These are phyloP conservation scores for Spea multiplicata DNA, from an alignment of 2,113 vertebrate genomes.

Conservation along the genomic window DNA sequence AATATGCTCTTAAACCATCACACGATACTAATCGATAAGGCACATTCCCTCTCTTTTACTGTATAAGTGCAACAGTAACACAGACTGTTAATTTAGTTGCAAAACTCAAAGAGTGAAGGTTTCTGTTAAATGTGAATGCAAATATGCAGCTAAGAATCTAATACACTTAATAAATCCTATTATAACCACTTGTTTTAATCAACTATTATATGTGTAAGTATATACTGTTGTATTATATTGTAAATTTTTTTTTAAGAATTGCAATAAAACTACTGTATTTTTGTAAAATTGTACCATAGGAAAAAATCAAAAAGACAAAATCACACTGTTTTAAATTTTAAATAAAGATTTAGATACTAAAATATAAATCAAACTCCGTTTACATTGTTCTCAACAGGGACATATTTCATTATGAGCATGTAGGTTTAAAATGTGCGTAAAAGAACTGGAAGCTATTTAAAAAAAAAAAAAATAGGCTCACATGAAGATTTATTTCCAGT, in stretches of 20 bases:
- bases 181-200: slow-evolving; percentile 56
- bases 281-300: slow-evolving; percentile 73
- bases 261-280: slow-evolving; percentile 72
- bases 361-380: slow-evolving; percentile 9
- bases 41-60: slow-evolving; percentile 21
- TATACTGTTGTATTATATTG: slow-evolving; percentile 67
- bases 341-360: background rate
- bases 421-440: background rate
- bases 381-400: background rate
- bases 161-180: slow-evolving; percentile 12
- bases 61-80: slow-evolving; percentile 1
- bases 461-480: background rate
- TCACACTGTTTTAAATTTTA: slow-evolving; percentile 45
- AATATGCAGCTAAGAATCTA: slow-evolving; percentile 25
- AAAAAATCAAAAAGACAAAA: slow-evolving; percentile 65
- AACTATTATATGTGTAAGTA: slow-evolving; percentile 50
- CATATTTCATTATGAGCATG: background rate
- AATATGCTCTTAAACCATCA: background rate
- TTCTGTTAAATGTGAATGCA: slow-evolving; percentile 39
- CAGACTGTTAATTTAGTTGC: background rate
- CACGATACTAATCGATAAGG: background rate
- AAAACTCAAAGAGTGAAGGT: background rate
- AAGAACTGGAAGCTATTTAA: background rate
- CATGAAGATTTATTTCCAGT: slow-evolving; percentile 6
- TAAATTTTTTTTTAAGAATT: slow-evolving; percentile 69